Base-by-base conservation (phyloP, 2,113 vertebrate genomes). In the Silurus glanis region DNA sequence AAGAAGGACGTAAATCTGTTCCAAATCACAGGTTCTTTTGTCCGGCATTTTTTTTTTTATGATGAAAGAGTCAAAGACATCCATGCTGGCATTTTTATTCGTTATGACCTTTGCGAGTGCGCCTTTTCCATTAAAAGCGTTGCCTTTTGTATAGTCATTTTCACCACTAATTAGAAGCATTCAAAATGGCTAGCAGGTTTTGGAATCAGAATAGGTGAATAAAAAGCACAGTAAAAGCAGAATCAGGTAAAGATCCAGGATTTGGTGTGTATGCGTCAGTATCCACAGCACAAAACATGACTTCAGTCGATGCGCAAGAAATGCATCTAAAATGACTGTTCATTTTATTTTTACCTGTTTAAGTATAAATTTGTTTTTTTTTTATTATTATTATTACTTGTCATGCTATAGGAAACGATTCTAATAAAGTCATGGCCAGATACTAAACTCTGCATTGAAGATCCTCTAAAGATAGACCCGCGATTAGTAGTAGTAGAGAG, bases 51-150 rank as follows among this genome's bases (percentile, higher is more conserved):
- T 37, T 37, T 37, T 37, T 37, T 37, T 75, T 75, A n/a, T 51
- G 47, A n/a, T 74, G 47, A 74, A 74, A 49, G 19, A 53, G 37
- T 49, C 72, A 75, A 72, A 72, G 71, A 51, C 45, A 56, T 85
- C 85, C 82, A 83, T 87, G 87, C 88, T 89, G 78, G 62, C 83
- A 86, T 90, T 91, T 80, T 91, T 87, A 91, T 92, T 88, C 88
- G 88, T 91, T 90, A 37, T 93, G 90, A 93, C 92, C 91, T 93
- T 91, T 92, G 14, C 7, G 49, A 87, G 80, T 88, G 87, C 83
- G 88, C 72, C 83, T 91, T 88, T 88, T 51, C 86, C 51, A 87
- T 91, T 92, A 87, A 67, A 86, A 79, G 72, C 83, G 89, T 90
- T 69, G 19, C 56, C 56, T 45, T 81, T 55, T 64, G 67, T 82